Base-by-base conservation (phyloP, 1,140 invertebrate species). In the Cyphomyrmex costatus region DNA sequence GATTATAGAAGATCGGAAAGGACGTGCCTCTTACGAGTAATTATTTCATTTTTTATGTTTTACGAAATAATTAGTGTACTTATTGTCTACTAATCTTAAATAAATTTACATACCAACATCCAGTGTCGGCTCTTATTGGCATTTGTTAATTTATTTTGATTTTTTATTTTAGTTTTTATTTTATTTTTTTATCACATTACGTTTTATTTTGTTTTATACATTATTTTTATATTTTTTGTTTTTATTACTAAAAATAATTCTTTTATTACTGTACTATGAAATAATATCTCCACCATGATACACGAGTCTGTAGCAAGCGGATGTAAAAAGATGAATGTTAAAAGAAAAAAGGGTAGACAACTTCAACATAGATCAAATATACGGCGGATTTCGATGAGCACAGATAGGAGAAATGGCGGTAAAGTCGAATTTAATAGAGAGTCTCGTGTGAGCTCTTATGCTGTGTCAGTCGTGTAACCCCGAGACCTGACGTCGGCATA, bases 391-490 rank as follows among this genome's bases (percentile, higher is more conserved):
- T 58, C 53, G 53, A 33, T 49, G 42, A 49, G n/a, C 30, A 27
- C 21, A 3, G 78, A 84, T 77, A 76, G 53, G 36, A 89, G 53
- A 83, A 74, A 21, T 51, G 84, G 58, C 77, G n/a, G 51, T 91
- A 92, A 89, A 92, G 89, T 80, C 79, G 86, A 88, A 92, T 92
- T 92, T 92, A 93, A 92, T 90, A 86, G 90, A 91, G 88, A 91
- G 74, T 91, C 71, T 86, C 74, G 77, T 66, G 70, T 46, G 66
- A 86, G 86, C 60, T 73, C n/a, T 73, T 68, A 58, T 53, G 56
- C 82, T 53, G 68, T 77, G 85, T 74, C 71, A 66, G 14, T 61
- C 79, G 21, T 65, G 82, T 89, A 87, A 89, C 88, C 86, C 85
- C 53, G 30, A 60, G 85, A 87, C 83, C 89, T 90, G 83, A 91